Percentiles rank a stretch among this genome's conserved stretches.
These are phyloP conservation scores for Agrochola macilenta DNA, from an alignment of 2,888 invertebrate species.

Conservation along the genomic window DNA sequence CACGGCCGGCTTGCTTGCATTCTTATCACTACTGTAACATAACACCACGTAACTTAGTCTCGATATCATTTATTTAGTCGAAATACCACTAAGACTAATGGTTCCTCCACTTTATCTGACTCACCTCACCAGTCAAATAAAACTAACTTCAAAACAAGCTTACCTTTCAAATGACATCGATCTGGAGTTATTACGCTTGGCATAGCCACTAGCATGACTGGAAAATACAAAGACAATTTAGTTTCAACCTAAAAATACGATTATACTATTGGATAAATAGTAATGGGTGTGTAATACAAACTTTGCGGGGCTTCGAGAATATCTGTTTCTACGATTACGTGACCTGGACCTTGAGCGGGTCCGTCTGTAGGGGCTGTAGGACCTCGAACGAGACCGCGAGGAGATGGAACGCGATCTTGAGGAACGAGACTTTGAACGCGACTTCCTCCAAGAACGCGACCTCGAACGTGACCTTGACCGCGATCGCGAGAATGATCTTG, in stretches of 20 bases:
- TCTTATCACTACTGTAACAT: conserved; percentile 64
- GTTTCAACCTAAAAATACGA: conserved; percentile 35
- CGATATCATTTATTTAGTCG: conserved; percentile 20
- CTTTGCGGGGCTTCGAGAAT: conserved; percentile 83
- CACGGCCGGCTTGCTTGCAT: conserved; percentile 70
- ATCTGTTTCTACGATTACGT: conserved; percentile 77
- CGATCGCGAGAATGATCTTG: conserved; percentile 72
- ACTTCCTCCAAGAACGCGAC: conserved; percentile 76
- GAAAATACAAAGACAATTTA: conserved; percentile 72
- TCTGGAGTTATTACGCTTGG: conserved; percentile 85
- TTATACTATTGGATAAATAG: conserved; percentile 23
- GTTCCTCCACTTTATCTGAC: conserved; percentile 43
- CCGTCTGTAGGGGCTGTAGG: conserved; percentile 81
- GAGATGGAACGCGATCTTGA: conserved; percentile 77
- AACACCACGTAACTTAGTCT: conserved; percentile 38
- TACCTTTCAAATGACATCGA: conserved; percentile 87
- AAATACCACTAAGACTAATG: conserved; percentile 28
- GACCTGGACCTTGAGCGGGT: conserved; percentile 74
- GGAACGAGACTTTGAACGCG: conserved; percentile 70
- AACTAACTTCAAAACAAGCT: conserved; percentile 72
- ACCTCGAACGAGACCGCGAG: conserved; percentile 74
- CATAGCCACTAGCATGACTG: conserved; percentile 81
- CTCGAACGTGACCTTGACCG: conserved; percentile 73
- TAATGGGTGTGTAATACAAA: conserved; percentile 75
- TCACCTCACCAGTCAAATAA: conserved; percentile 61